Evolutionary conservation across 2,888 invertebrate species (phyloP).

Genomic region (Synergus laeviventris): DNA sequence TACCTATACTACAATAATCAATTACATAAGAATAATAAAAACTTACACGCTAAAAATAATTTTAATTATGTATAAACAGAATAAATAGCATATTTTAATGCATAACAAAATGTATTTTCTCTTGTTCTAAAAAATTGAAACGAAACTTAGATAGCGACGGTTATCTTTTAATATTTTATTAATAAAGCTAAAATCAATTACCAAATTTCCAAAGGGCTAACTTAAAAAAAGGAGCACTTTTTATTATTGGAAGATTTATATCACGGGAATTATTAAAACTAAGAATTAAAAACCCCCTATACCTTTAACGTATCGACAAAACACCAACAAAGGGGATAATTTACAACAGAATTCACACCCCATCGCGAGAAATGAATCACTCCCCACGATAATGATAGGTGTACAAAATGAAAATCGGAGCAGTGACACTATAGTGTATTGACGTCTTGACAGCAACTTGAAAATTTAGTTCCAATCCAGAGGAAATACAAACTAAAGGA

Average conservation of each 20-base stretch:
- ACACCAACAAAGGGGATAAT: background rate
- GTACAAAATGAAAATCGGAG: slow-evolving; percentile 18
- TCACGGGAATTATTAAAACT: background rate
- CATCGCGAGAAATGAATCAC: slow-evolving; percentile 19
- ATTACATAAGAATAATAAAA: background rate
- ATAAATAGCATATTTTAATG: background rate
- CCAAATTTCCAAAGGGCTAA: background rate
- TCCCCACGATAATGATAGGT: slow-evolving; percentile 11
- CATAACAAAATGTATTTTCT: background rate
- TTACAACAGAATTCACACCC: background rate
- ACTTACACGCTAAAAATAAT: background rate
- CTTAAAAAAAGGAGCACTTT: background rate
- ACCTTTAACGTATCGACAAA: background rate
- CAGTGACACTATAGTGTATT: slow-evolving; percentile 24
- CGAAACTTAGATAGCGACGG: background rate
- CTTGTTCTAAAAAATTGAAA: background rate
- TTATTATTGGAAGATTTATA: background rate
- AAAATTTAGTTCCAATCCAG: background rate
- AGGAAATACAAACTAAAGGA: background rate
- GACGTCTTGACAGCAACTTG: slow-evolving; percentile 5
- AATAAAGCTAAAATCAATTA: background rate
- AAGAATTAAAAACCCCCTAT: background rate
- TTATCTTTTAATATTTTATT: background rate
- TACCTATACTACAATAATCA: background rate
- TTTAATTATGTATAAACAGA: background rate